A percentile compares a stretch with the other conserved stretches of the same genome.
phyloP scores from a whole-genome alignment of 2,113 vertebrate species.

The Rhinogobius similis region DNA sequence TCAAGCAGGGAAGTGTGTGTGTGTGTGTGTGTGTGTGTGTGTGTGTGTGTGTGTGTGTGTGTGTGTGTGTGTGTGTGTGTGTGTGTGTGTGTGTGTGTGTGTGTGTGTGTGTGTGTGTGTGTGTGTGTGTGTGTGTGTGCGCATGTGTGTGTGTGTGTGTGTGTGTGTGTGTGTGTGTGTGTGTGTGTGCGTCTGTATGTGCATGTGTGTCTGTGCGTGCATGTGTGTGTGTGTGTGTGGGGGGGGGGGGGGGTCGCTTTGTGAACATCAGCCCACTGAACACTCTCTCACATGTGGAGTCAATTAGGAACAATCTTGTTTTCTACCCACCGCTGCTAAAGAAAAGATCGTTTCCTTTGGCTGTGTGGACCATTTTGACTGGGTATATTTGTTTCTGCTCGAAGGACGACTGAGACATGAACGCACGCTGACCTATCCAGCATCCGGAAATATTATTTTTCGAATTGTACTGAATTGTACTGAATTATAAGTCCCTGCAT shows the following conservation, averaged over 20 bases:
- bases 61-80: not conserved
- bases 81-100: slow-evolving; percentile 3
- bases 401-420: not conserved
- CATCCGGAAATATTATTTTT: not conserved
- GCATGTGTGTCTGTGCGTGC: too few species aligned
- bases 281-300: slow-evolving; percentile 84
- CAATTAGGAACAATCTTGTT: slow-evolving; percentile 86
- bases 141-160: not conserved
- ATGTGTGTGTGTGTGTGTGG: too few species aligned
- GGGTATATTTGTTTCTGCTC: slow-evolving; percentile 3
- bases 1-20: slow-evolving; percentile 43
- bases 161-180: slow-evolving; percentile 2
- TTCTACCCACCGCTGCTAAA: slow-evolving; percentile 81
- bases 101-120: not conserved
- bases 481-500: not conserved
- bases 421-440: not conserved
- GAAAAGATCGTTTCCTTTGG: slow-evolving; percentile 72
- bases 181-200: not conserved
- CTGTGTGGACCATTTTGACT: slow-evolving; percentile 33
- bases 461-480: not conserved
- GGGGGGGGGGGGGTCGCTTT: slow-evolving; percentile 60
- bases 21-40: not conserved
- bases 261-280: slow-evolving; percentile 79
- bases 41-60: not conserved
- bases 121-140: slow-evolving; percentile 4